Conservation (phyloP, 2,113 vertebrate genomes). For the Oenanthe oenanthe region DNA sequence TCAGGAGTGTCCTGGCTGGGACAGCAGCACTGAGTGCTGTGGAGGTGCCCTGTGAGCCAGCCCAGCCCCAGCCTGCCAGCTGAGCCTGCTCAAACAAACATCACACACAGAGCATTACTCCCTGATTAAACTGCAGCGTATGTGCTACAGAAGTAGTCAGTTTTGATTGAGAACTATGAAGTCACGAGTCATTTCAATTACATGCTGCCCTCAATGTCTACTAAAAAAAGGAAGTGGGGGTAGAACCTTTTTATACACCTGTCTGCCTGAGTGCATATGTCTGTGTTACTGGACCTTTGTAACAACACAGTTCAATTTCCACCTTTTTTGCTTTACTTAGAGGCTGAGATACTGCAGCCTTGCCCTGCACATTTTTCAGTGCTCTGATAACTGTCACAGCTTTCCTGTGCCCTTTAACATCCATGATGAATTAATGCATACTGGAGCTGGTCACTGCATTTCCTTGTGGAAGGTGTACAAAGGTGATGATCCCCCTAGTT, state of each 20-base stretch:
- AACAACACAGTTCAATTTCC: background rate
- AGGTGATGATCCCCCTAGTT: background rate
- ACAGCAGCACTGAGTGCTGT: fast-evolving
- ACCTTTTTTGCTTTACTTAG: background rate
- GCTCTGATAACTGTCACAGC: background rate
- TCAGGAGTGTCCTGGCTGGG: background rate
- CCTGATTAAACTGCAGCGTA: fast-evolving
- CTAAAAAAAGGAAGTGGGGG: background rate
- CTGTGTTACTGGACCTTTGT: background rate
- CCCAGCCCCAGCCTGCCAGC: background rate
- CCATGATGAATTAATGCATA: background rate
- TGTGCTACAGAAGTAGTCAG: background rate
- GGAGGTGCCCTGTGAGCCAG: fast-evolving
- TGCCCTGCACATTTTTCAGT: background rate
- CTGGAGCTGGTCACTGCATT: background rate
- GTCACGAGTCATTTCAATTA: background rate
- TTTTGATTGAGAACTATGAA: background rate
- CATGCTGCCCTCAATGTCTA: background rate
- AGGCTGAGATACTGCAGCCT: background rate
- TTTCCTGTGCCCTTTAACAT: background rate
- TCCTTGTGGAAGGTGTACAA: background rate
- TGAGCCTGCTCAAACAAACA: fast-evolving
- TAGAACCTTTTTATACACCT: background rate
- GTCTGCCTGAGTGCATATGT: background rate
- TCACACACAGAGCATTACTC: fast-evolving